phyloP scores from a whole-genome alignment of 2,888 invertebrate species.

The Papilio gigon region DNA sequence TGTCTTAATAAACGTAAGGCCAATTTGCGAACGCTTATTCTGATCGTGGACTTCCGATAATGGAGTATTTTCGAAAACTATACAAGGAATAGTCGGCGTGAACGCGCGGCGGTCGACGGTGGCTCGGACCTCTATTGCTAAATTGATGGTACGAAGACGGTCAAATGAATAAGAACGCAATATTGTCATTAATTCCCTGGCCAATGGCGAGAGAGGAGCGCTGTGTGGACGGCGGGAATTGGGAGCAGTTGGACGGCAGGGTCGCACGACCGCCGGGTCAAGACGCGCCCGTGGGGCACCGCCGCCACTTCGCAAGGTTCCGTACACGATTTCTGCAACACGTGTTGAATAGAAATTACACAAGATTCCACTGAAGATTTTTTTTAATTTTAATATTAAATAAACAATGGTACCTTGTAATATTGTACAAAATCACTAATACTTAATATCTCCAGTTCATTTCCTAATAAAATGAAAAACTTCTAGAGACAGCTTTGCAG shows the following conservation, averaged over 20 bases:
- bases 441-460: background rate
- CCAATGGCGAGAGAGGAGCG: slow-evolving; percentile 66
- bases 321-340: slow-evolving; percentile 39
- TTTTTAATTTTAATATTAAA: background rate
- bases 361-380: background rate
- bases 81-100: slow-evolving; percentile 16
- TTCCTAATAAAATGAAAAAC: background rate
- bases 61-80: slow-evolving; percentile 36
- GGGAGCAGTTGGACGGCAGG: slow-evolving; percentile 75
- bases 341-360: background rate
- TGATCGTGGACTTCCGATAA: slow-evolving; percentile 41
- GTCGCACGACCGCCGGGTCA: slow-evolving; percentile 68
- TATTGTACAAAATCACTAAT: background rate
- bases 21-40: slow-evolving; percentile 45
- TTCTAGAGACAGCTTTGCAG: background rate
- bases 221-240: slow-evolving; percentile 67
- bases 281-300: slow-evolving; percentile 58
- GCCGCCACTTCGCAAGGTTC: slow-evolving; percentile 48
- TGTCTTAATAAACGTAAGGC: slow-evolving; percentile 36
- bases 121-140: slow-evolving; percentile 61
- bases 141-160: slow-evolving; percentile 70
- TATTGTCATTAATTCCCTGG: slow-evolving; percentile 72
- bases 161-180: slow-evolving; percentile 73
- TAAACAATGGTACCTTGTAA: background rate
- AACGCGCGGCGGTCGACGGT: slow-evolving; percentile 46